phyloP scores from a whole-genome alignment of 2,888 invertebrate genomes.

The Calliscelio sp. region DNA sequence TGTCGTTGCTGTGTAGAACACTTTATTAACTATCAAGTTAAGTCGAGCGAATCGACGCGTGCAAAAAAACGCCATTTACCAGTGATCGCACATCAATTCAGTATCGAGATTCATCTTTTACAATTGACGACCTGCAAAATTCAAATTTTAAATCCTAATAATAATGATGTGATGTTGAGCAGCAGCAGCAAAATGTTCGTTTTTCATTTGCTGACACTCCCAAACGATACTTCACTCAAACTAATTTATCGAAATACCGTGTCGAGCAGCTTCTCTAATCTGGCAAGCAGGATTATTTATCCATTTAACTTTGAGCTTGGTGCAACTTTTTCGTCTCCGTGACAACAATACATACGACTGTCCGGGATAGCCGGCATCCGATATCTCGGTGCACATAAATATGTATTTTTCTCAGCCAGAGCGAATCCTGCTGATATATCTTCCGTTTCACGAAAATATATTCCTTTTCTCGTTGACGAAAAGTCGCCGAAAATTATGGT shows the following conservation, averaged over 20 bases:
- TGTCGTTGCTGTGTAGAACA: not conserved
- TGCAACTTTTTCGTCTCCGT: conserved; percentile 8
- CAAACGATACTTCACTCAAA: too few species aligned
- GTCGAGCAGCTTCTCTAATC: not conserved
- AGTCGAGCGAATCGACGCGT: not conserved
- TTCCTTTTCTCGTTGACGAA: not conserved
- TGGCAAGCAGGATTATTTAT: conserved; percentile 5
- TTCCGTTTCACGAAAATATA: conserved; percentile 4
- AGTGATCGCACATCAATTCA: not conserved
- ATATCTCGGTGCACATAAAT: conserved; percentile 5
- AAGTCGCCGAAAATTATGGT: not conserved
- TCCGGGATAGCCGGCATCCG: not conserved
- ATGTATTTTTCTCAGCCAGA: conserved; percentile 7
- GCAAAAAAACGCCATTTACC: not conserved
- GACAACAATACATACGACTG: not conserved
- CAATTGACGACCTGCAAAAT: too few species aligned
- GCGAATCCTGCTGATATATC: not conserved
- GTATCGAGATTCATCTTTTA: too few species aligned
- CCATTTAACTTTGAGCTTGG: conserved; percentile 2
- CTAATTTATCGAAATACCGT: too few species aligned
- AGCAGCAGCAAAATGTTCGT: too few species aligned
- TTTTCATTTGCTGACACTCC: too few species aligned
- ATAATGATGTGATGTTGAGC: too few species aligned
- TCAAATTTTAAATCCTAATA: too few species aligned
- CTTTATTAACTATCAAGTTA: conserved; percentile 19